Conservation (phyloP, 2,797 vertebrate species). For the Pogoniulus pusillus region DNA sequence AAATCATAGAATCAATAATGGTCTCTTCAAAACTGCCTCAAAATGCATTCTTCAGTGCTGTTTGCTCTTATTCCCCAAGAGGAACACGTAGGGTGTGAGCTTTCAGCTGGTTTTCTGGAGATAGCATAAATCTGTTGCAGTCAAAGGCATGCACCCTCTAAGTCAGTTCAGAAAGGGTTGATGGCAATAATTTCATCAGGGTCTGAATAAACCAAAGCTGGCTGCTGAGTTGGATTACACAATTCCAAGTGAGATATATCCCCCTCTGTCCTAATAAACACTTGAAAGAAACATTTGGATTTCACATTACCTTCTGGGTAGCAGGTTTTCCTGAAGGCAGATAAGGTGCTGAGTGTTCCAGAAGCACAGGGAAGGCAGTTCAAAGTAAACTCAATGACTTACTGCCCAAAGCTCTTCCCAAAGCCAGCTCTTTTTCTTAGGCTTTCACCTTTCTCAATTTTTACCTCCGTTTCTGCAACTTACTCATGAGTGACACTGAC, state of each 20-base stretch:
- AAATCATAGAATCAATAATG: not conserved
- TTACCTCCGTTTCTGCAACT: not conserved
- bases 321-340: not conserved
- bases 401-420: not conserved
- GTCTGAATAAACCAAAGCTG: slow-evolving; percentile 25
- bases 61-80: not conserved
- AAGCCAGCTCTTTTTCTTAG: not conserved
- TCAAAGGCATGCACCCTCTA: not conserved
- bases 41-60: not conserved
- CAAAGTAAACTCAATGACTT: not conserved
- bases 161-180: not conserved
- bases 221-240: slow-evolving; percentile 7
- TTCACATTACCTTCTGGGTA: not conserved
- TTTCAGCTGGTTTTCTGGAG: slow-evolving; percentile 34
- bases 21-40: not conserved
- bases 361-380: not conserved
- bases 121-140: not conserved
- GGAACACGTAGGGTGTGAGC: not conserved
- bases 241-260: not conserved
- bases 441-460: not conserved
- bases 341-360: not conserved
- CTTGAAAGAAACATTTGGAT: not conserved
- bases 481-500: not conserved
- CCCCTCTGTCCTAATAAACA: not conserved
- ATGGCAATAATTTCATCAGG: not conserved